Base-by-base conservation (phyloP, 2,888 invertebrate genomes). In the Apotomis betuletana region DNA sequence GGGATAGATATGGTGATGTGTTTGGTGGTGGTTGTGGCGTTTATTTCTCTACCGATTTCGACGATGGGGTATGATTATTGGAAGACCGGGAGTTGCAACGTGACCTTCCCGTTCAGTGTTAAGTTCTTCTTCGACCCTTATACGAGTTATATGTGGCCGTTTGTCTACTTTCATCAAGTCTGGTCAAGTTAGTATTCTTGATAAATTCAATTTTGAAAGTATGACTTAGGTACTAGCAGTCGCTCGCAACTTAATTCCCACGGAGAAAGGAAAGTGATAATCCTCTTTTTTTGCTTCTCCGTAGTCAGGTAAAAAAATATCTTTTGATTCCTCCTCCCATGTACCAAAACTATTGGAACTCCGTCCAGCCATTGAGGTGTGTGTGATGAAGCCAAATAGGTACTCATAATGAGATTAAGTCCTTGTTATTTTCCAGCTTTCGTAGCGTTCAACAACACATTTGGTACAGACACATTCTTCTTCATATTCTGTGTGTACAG, bases 101-200 rank as follows among this genome's bases (percentile, higher is more conserved):
- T 86, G 4, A 80, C 78, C 6, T 83, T 88, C 68, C 90, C 90
- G 0, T 91, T 79, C 73, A 55, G 75, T 10, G 84, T 86, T 0
- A 85, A 85, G 60, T 90, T 89, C 67, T 87, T 82, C 70, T 87
- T 87, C 62, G 85, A 90, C 75, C 80, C 80, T 3, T 83, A 83
- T 55, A 75, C 80, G 0, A 74, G 77, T 15, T 15, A 67, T 0
- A 74, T 79, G 15, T 88, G 87, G 88, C 81, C 80, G 3, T 68
- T 85, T n/a, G 77, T 86, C 6, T 89, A 90, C 71, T 58, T 85
- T 8, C 86, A 86, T 78, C 89, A 89, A 69, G 82, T 85, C 77
- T 79, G 80, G 75, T 85, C 87, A 74, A 87, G 89, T 90, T 77
- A 86, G 89, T 86, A 68, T 70, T 67, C 70, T 52, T 63, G 36